phyloP scores from a whole-genome alignment of 2,113 vertebrate genomes.

The Gavialis gangeticus region DNA sequence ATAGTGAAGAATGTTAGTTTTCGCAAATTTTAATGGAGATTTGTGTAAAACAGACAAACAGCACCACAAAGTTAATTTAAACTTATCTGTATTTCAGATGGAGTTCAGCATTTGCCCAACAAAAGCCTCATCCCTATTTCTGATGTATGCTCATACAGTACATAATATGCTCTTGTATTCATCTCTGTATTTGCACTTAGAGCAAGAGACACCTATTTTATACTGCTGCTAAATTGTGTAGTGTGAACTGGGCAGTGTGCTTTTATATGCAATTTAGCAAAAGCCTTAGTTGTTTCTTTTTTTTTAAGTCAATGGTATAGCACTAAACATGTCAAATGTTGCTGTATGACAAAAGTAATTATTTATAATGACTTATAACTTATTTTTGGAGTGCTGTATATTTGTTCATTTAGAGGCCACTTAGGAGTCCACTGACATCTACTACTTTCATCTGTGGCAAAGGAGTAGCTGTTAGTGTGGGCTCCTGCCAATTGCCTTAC shows the following conservation, averaged over 20 bases:
- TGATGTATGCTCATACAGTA: not conserved
- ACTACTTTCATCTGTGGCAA: not conserved
- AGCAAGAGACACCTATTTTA: not conserved
- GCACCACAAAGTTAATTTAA: not conserved
- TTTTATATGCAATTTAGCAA: not conserved
- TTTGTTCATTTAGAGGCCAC: not conserved
- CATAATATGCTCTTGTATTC: not conserved
- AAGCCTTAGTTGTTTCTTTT: not conserved
- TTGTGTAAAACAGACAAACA: not conserved
- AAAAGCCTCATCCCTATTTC: not conserved
- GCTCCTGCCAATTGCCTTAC: constrained; percentile 12
- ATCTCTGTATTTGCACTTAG: not conserved
- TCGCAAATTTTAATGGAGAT: not conserved
- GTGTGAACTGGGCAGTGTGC: too few species aligned
- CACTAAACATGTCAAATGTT: not conserved
- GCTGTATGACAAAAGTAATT: not conserved
- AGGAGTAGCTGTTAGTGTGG: constrained; percentile 13
- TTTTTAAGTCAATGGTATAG: not conserved
- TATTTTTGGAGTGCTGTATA: too few species aligned
- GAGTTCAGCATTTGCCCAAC: not conserved
- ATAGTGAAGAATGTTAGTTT: not conserved
- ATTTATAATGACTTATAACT: not conserved
- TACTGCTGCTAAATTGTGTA: not conserved
- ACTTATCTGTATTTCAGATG: not conserved
- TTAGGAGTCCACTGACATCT: not conserved